These are phyloP conservation scores for Digitonthophagus gazella DNA, from an alignment of 2,888 invertebrate genomes.

Conservation along the genomic window DNA sequence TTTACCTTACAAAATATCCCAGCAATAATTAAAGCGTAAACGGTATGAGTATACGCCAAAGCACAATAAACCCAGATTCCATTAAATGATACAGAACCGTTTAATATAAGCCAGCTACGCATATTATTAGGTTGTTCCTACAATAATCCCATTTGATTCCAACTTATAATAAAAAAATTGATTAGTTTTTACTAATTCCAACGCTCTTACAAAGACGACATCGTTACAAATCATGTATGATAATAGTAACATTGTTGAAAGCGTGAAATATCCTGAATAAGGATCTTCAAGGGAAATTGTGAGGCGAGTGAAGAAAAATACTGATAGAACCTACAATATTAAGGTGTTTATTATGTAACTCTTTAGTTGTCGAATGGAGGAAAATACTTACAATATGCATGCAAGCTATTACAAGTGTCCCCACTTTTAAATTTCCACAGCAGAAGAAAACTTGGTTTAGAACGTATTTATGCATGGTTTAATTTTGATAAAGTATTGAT, in stretches of 20 bases:
- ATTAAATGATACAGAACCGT: background rate
- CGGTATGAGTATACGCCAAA: background rate
- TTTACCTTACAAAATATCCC: background rate
- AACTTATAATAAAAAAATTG: background rate
- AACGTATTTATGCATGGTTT: background rate
- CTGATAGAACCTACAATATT: background rate
- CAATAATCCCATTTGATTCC: no score
- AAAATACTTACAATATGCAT: background rate
- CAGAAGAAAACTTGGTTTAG: background rate
- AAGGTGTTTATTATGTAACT: no score
- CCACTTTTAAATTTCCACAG: background rate
- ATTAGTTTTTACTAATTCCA: background rate
- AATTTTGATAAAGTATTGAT: no score
- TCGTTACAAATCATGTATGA: background rate
- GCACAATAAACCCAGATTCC: conserved; percentile 1
- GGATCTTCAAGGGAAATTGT: background rate
- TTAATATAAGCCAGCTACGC: conserved; percentile 7
- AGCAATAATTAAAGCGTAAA: background rate
- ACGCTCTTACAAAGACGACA: background rate
- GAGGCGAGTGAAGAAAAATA: background rate
- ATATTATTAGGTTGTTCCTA: background rate
- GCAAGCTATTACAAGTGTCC: background rate
- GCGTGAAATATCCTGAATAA: background rate
- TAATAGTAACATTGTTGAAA: background rate
- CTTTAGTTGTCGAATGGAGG: no score